A percentile compares a stretch with the other conserved stretches of the same genome.
Conservation (phyloP, 1,140 invertebrate genomes). For the Leptopilina clavipes region DNA sequence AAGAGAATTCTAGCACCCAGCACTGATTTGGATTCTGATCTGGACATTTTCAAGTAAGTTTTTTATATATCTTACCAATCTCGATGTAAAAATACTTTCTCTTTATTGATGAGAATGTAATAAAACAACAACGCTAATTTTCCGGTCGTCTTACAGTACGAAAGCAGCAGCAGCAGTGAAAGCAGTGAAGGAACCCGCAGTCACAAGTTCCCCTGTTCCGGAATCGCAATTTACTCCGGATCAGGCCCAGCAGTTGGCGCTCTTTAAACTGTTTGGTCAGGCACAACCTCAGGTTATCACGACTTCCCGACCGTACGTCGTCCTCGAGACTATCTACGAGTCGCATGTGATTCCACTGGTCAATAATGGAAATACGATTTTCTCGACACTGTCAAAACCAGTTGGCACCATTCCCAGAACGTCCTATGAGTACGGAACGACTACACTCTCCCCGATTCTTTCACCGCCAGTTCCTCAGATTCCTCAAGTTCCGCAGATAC, state of each 20-base stretch:
- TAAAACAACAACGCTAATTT: too few relatives aligned
- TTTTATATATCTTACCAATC: too few relatives aligned
- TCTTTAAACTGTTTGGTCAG: slow-evolving; percentile 83
- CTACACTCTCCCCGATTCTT: slow-evolving; percentile 77
- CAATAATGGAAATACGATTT: slow-evolving; percentile 82
- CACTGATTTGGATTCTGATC: slow-evolving; percentile 80
- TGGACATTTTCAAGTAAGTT: slow-evolving; percentile 76
- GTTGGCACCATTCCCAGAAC: slow-evolving; percentile 82
- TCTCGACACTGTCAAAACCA: slow-evolving; percentile 84
- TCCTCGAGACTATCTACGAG: slow-evolving; percentile 86
- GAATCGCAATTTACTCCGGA: slow-evolving; percentile 80
- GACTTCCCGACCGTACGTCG: slow-evolving; percentile 84
- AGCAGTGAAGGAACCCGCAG: slow-evolving; percentile 59
- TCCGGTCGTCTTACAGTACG: background rate
- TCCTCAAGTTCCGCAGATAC: slow-evolving; percentile 68
- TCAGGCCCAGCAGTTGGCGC: slow-evolving; percentile 84
- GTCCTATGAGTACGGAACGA: slow-evolving; percentile 84
- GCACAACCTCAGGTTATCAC: slow-evolving; percentile 82
- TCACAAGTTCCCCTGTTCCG: slow-evolving; percentile 45
- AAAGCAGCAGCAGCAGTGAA: slow-evolving; percentile 73
- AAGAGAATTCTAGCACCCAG: slow-evolving; percentile 75
- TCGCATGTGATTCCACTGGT: slow-evolving; percentile 87
- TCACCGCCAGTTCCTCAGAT: slow-evolving; percentile 70
- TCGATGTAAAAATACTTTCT: too few relatives aligned
- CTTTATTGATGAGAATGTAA: too few relatives aligned